A percentile compares a stretch with the other conserved stretches of the same genome.
phyloP scores from a whole-genome alignment of 2,113 vertebrate species.

The Podarcis muralis region DNA sequence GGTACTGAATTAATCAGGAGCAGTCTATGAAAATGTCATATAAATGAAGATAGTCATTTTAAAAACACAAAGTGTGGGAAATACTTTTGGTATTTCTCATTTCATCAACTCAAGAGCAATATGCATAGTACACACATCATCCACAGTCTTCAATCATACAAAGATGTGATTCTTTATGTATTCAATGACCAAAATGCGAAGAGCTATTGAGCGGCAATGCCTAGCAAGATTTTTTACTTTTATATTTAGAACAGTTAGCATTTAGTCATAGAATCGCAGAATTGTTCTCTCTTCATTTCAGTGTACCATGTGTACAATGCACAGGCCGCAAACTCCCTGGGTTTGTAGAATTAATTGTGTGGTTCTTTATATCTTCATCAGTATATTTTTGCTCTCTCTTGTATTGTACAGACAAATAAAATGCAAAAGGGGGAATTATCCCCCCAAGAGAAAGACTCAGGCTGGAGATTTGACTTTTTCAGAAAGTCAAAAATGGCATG shows the following conservation, averaged over 20 bases:
- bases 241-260: background rate
- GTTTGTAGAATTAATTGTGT: background rate
- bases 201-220: background rate
- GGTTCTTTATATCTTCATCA: background rate
- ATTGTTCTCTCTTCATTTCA: background rate
- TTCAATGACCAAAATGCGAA: background rate
- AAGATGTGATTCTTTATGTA: background rate
- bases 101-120: background rate
- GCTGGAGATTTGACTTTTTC: background rate
- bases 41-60: background rate
- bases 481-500: background rate
- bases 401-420: background rate
- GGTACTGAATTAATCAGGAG: background rate
- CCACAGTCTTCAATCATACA: background rate
- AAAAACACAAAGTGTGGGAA: conserved; percentile 17
- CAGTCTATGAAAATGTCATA: background rate
- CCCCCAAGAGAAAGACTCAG: background rate
- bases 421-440: background rate
- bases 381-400: background rate
- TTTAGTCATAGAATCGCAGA: background rate
- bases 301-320: background rate
- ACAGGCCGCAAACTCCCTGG: background rate
- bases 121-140: background rate
- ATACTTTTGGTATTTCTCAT: background rate
- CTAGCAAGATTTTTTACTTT: background rate